These are phyloP conservation scores for Drosophila flavopinicola DNA, from an alignment of 2,888 invertebrate species.

Conservation along the genomic window DNA sequence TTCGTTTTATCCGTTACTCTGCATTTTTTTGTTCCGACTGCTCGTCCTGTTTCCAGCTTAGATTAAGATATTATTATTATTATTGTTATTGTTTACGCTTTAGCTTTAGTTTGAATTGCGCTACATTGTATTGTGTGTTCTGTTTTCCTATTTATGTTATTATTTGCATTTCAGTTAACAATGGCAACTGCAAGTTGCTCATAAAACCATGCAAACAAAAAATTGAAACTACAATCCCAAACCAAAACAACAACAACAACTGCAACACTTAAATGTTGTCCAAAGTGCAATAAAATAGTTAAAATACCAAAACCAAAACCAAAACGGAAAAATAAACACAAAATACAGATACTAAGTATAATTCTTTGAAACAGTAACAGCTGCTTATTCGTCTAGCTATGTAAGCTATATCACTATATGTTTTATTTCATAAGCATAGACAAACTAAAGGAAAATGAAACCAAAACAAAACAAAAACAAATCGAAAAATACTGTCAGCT, in stretches of 20 bases:
- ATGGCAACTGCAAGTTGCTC: constrained; percentile 48
- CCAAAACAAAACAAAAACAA: background rate
- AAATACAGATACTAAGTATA: constrained; percentile 22
- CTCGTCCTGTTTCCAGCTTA: constrained; percentile 42
- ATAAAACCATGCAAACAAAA: constrained; percentile 18
- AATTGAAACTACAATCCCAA: constrained; percentile 10
- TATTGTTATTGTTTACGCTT: constrained; percentile 46
- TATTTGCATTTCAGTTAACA: constrained; percentile 51
- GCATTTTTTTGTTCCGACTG: constrained; percentile 19
- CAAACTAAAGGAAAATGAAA: background rate
- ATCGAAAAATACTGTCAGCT: constrained; percentile 20
- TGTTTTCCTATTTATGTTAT: constrained; percentile 37
- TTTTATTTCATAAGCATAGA: constrained; percentile 28
- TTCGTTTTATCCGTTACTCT: constrained; percentile 2
- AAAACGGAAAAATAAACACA: constrained; percentile 2
- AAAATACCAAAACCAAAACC: constrained; percentile 6
- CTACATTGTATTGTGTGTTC: constrained; percentile 14
- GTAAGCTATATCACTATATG: constrained; percentile 45
- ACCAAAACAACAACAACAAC: constrained; percentile 5
- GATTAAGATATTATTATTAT: constrained; percentile 31
- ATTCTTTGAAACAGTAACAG: constrained; percentile 13
- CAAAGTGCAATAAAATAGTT: constrained; percentile 47
- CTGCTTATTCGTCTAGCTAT: constrained; percentile 62
- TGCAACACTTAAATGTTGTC: constrained; percentile 24
- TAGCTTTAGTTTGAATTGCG: constrained; percentile 34